Evolutionary conservation across 2,113 vertebrate species (phyloP), one percentile per base, ranked within the genome.

Genomic region (Xenus cinereus): DNA sequence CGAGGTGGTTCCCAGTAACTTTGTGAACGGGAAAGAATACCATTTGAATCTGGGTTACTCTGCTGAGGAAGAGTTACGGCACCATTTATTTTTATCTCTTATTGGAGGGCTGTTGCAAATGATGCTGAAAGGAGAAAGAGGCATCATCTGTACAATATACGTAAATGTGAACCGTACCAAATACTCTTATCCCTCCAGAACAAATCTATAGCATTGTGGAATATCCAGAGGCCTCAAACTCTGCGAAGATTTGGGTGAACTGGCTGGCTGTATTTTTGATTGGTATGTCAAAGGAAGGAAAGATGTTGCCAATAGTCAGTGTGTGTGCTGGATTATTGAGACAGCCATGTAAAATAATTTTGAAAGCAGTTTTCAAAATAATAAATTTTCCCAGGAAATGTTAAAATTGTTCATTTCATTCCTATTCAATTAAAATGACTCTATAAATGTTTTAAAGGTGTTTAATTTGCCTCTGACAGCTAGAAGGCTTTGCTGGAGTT

Each of bases 81-180:
- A 66, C 80, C 50, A 4, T 97, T 95, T 95, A 64, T 87, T 76
- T 95, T 97, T 91, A 41, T 95, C 56, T 86, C 72, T 56, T 94
- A n/a, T 30, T 90, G 87, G 53, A 95, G 76, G 41, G 69, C 72
- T 91, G 46, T 91, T 97, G 69, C 45, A 93, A 95, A 83, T 90
- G 43, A 76, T 93, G 82, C 60, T 24, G 62, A 60, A 76, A 87
- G 63, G 60, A 69, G 57, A 81, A 88, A 93, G 75, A 75, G 41
- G n/a, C 62, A 45, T 94, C 66, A 68, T 78, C 56, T 69, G 7
- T 56, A 82, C 79, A 20, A 60, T 51, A 23, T 57, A 72, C 2
- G 6, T 84, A 59, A 93, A 53, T 23, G 33, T 74, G 71, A 97
- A 68, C 87, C 51, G 27, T 51, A 79, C 64, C 77, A 85, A 90